These are phyloP conservation scores for Telmatochromis sp. DNA, from an alignment of 2,113 vertebrate species.

Conservation along the genomic window DNA sequence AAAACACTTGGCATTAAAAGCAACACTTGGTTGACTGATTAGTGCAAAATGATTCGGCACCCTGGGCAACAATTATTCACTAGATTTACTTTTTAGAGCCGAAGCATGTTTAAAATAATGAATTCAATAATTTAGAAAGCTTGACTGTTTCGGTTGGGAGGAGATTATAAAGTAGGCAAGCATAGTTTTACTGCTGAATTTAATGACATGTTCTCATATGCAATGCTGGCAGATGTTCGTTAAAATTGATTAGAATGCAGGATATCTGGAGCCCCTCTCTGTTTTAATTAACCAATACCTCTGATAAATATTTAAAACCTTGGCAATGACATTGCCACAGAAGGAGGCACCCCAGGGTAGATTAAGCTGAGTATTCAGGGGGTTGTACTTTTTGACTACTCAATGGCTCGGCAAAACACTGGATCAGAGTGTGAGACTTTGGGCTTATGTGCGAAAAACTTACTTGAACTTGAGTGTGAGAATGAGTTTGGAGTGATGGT, in stretches of 20 bases:
- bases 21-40: neutral
- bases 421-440: neutral
- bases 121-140: neutral
- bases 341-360: constrained; percentile 20
- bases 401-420: neutral
- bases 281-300: constrained; percentile 68
- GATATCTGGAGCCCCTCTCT: constrained; percentile 57
- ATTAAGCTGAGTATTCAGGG: constrained; percentile 10
- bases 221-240: constrained; percentile 60
- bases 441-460: neutral
- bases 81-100: neutral
- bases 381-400: constrained; percentile 20
- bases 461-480: neutral
- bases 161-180: neutral
- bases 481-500: neutral
- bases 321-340: constrained; percentile 50
- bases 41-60: neutral
- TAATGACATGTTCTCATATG: constrained; percentile 48
- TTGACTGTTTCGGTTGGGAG: constrained; percentile 7
- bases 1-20: neutral
- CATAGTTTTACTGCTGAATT: constrained; percentile 9
- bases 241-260: constrained; percentile 60
- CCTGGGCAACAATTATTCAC: neutral
- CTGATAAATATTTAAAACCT: constrained; percentile 69
- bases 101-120: neutral